Evolutionary conservation across 2,113 vertebrate genomes (phyloP).

Genomic region (Ariopsis seemanni): DNA sequence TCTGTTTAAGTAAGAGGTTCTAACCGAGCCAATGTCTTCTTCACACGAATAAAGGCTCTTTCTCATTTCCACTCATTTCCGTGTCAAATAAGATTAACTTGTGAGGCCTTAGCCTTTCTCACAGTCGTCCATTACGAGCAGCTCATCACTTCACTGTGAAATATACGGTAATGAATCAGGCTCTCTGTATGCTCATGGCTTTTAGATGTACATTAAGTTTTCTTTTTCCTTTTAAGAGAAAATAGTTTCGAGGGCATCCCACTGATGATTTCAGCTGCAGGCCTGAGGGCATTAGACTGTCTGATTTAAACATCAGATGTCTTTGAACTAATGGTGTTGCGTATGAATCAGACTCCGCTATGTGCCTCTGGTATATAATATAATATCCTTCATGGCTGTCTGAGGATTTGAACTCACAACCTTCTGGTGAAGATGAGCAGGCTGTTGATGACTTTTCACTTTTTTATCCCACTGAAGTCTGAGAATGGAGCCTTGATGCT

Average conservation of each 20-base stretch:
- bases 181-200: conserved; percentile 21
- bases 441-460: not conserved
- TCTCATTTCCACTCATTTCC: conserved; percentile 45
- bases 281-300: not conserved
- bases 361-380: not conserved
- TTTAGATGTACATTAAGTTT: conserved; percentile 1
- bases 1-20: conserved; percentile 49
- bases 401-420: not conserved
- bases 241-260: conserved; percentile 3
- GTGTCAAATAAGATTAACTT: conserved; percentile 64
- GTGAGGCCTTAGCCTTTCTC: conserved; percentile 58
- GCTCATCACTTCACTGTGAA: conserved; percentile 62
- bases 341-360: not conserved
- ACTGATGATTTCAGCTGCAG: not conserved
- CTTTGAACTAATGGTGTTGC: not conserved
- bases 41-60: conserved; percentile 63
- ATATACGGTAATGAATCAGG: conserved; percentile 65
- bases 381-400: not conserved
- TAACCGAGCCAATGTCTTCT: conserved; percentile 59
- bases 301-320: conserved; percentile 9
- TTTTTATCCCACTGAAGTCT: not conserved
- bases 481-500: not conserved
- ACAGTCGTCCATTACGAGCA: conserved; percentile 62
- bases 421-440: not conserved
- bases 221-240: conserved; percentile 30